Base-by-base conservation (phyloP, 2,888 invertebrate species). In the Chironomus riparius region DNA sequence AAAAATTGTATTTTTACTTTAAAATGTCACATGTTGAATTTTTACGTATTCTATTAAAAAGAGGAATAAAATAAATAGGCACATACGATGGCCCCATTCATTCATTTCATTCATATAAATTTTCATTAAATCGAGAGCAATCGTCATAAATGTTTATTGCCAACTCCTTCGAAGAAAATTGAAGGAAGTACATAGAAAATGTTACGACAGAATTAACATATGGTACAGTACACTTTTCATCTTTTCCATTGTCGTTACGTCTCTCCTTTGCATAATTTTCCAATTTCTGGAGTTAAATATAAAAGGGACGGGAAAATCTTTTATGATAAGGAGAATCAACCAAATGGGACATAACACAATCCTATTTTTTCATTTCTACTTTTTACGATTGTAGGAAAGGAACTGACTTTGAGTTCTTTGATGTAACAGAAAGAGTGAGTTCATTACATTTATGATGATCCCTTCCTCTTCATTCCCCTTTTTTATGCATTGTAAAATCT, bases 81-180 rank as follows among this genome's bases (percentile, higher is more conserved):
- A 38, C 38, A 38, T 38, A 38, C 38, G 38, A 2, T 10, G 4
- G 38, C 10, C 38, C 2, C 38, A 38, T 38, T 38, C 38, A 38
- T 28, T 28, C 28, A 28, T 28, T 28, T 28, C 6, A 28, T 38
- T 24, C 65, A 12, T 13, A 10, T 24, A 65, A 7, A 65, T 65
- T 65, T 65, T 65, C 65, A 65, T 65, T 65, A 65, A 65, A 65
- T 65, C 21, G 21, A 21, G 65, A 65, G 65, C 50, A 50, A 70
- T 50, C 50, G 62, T 50, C 62, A 72, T 72, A 72, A 72, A 72
- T 72, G 72, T 72, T 72, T 72, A 72, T 72, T 72, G 47, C 61
- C 10, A 7, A 10, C 38, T 38, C 10, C 38, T 24, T 18, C n/a
- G 61, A 21, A 22, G 24, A 12, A 65, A 65, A 65, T 24, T 13